phyloP scores from a whole-genome alignment of 2,888 invertebrate species.

The Synanthedon andrenaeformis region DNA sequence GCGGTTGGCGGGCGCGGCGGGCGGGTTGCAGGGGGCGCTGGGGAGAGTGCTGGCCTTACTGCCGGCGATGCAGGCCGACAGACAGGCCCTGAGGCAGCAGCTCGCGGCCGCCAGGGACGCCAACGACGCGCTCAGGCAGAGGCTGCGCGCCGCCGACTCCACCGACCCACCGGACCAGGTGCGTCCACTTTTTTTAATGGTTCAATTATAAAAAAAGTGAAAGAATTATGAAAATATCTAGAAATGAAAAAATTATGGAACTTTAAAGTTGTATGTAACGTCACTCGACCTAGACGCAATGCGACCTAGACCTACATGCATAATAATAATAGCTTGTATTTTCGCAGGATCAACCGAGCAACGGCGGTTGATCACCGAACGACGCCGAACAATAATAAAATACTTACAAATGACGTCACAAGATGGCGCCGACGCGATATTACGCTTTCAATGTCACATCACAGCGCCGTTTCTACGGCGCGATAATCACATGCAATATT shows the following conservation, averaged over 20 bases:
- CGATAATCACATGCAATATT: no score
- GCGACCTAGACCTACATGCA: no score
- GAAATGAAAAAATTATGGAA: no score
- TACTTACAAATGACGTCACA: no score
- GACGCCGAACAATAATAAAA: not conserved
- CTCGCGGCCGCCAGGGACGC: slow-evolving; percentile 23
- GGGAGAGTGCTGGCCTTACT: slow-evolving; percentile 11
- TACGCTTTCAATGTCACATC: no score
- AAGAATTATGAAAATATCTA: no score
- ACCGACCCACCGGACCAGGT: not conserved
- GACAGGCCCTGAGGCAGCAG: slow-evolving; percentile 16
- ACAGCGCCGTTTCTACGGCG: no score
- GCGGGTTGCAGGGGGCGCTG: slow-evolving; percentile 35
- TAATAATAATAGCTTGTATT: no score
- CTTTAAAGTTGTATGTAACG: no score
- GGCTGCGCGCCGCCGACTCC: not conserved
- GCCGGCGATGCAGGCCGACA: slow-evolving; percentile 16
- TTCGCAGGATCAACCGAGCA: slow-evolving; percentile 61
- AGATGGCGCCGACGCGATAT: no score
- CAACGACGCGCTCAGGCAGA: slow-evolving; percentile 16
- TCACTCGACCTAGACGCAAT: no score
- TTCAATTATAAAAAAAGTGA: no score
- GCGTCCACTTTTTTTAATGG: not conserved
- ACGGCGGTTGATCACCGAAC: slow-evolving; percentile 44
- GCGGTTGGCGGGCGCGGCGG: slow-evolving; percentile 18